phyloP scores from a whole-genome alignment of 2,888 invertebrate species.

The Loripinus fragilis region DNA sequence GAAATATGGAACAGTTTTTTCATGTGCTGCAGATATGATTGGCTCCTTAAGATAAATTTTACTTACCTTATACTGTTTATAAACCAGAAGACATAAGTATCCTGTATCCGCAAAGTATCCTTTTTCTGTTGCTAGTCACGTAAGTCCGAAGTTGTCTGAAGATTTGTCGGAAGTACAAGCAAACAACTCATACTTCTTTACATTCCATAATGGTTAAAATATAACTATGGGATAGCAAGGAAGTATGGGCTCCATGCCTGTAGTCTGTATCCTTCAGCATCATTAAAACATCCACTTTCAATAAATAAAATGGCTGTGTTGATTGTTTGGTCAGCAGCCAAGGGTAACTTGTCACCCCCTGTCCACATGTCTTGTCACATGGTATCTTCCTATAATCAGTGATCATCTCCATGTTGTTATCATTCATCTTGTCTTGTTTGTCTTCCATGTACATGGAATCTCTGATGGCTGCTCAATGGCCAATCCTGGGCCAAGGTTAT shows the following conservation, averaged over 20 bases:
- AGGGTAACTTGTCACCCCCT: not conserved
- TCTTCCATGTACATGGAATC: constrained; percentile 62
- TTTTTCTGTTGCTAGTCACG: too few relatives aligned
- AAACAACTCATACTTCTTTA: constrained; percentile 91
- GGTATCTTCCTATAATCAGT: constrained; percentile 1
- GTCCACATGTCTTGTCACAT: constrained; percentile 13
- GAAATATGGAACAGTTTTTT: too few relatives aligned
- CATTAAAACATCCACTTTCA: not conserved
- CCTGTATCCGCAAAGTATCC: too few relatives aligned
- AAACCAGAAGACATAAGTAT: too few relatives aligned
- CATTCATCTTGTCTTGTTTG: constrained; percentile 41
- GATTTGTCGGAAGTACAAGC: constrained; percentile 37
- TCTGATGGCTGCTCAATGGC: constrained; percentile 55
- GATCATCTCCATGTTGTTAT: not conserved
- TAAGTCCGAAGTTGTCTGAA: not conserved
- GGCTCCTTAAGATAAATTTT: too few relatives aligned
- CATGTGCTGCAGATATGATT: too few relatives aligned
- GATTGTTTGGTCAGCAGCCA: constrained; percentile 1
- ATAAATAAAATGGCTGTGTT: constrained; percentile 11
- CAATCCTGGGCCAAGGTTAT: constrained; percentile 28
- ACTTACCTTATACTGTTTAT: too few relatives aligned
- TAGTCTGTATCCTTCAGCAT: not conserved
- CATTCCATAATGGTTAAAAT: constrained; percentile 93
- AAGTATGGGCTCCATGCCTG: constrained; percentile 89
- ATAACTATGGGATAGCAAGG: constrained; percentile 95